These are phyloP conservation scores for Ctenodactylus gundi DNA, from an alignment of 2,113 vertebrate genomes.

Conservation along the genomic window DNA sequence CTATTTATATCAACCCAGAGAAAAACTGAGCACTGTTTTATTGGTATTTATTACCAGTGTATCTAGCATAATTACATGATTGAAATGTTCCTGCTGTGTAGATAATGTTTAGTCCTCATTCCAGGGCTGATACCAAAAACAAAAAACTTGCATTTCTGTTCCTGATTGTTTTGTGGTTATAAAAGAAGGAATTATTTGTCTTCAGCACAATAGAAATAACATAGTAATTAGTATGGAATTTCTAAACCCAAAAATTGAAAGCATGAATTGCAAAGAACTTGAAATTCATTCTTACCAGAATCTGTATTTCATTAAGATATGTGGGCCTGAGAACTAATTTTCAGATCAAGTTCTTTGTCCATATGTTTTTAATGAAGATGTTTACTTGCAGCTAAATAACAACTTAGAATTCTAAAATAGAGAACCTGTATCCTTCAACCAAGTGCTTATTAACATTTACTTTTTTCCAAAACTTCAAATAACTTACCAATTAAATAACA, in stretches of 20 bases:
- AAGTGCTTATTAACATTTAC: background rate
- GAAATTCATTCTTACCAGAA: conserved; percentile 34
- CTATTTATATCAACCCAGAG: background rate
- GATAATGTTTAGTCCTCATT: background rate
- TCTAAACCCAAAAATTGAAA: conserved; percentile 44
- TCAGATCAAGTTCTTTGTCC: conserved; percentile 20
- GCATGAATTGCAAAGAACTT: conserved; percentile 13
- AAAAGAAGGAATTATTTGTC: background rate
- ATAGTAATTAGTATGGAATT: background rate
- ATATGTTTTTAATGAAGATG: conserved; percentile 4
- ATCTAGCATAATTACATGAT: background rate
- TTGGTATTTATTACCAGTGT: background rate
- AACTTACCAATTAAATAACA: background rate
- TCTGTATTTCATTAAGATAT: conserved; percentile 37
- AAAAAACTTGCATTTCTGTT: conserved; percentile 3
- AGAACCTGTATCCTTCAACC: background rate
- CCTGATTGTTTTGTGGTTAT: background rate
- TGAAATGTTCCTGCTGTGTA: background rate
- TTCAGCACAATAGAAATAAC: background rate
- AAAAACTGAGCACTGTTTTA: background rate
- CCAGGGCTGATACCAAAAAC: background rate
- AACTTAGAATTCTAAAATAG: background rate
- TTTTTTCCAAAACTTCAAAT: background rate
- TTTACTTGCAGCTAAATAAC: background rate
- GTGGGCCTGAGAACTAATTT: conserved; percentile 16